Conservation (phyloP, 2,113 vertebrate species). For the Cricetomys ansorgei region DNA sequence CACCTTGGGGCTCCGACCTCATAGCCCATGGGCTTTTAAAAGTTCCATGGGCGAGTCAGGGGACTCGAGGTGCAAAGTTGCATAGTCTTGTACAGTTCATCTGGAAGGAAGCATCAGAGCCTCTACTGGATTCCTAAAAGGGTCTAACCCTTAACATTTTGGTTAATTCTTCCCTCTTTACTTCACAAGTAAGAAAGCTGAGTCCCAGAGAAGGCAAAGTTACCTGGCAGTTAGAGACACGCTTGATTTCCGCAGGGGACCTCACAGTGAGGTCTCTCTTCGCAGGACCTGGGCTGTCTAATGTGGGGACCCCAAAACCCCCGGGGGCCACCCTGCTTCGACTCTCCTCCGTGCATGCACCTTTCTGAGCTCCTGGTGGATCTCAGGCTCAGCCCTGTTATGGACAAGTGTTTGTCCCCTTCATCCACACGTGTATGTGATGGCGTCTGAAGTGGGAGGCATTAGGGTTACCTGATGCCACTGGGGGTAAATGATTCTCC, state of each 20-base stretch:
- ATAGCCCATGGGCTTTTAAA: not conserved
- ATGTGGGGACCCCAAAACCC: accelerated
- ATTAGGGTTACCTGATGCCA: not conserved
- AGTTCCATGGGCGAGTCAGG: not conserved
- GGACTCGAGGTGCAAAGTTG: not conserved
- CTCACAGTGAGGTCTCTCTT: not conserved
- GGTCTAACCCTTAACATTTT: not conserved
- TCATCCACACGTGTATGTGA: accelerated
- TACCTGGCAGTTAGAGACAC: not conserved
- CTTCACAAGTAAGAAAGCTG: not conserved
- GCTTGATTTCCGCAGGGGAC: not conserved
- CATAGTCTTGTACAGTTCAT: not conserved
- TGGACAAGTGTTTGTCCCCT: no score
- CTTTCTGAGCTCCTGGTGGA: not conserved
- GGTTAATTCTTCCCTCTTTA: not conserved
- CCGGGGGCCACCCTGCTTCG: not conserved
- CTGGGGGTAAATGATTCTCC: not conserved
- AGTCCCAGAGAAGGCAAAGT: not conserved
- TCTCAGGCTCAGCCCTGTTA: not conserved
- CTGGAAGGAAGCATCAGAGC: not conserved
- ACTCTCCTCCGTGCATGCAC: accelerated
- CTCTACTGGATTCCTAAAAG: not conserved
- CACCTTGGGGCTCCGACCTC: not conserved
- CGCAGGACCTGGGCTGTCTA: not conserved
- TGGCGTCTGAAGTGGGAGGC: not conserved